Conservation (phyloP, 30 jellyfish, hydroid and myxozoan genomes). For the Aurelia sp. region DNA sequence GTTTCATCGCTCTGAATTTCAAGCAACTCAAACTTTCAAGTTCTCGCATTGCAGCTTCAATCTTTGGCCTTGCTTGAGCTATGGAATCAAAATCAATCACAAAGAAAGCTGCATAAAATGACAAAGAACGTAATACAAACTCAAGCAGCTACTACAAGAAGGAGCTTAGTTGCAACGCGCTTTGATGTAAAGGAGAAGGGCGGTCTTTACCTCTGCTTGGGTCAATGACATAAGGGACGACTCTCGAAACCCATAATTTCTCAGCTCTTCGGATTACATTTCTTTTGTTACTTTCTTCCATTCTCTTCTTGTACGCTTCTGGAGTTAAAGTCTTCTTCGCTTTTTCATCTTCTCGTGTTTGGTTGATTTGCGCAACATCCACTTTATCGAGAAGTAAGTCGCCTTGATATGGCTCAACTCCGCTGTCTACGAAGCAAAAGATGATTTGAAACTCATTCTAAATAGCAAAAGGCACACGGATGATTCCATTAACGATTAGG, state of each 20-base stretch:
- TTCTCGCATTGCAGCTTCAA: constrained; percentile 45
- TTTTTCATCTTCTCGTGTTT: constrained; percentile 57
- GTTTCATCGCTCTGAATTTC: constrained; percentile 37
- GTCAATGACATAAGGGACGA: constrained; percentile 61
- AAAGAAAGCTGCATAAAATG: too few species aligned
- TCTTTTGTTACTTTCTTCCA: constrained; percentile 19
- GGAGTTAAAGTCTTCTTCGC: constrained; percentile 33
- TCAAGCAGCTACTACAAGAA: too few species aligned
- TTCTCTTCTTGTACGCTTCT: constrained; percentile 23
- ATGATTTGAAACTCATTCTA: neutral
- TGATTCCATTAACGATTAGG: too few species aligned
- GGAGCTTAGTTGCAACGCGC: too few species aligned
- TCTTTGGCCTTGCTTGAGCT: constrained; percentile 59
- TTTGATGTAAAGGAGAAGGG: too few species aligned
- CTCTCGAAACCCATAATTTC: constrained; percentile 63
- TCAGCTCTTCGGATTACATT: constrained; percentile 42
- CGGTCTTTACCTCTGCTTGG: constrained; percentile 41
- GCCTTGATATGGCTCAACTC: constrained; percentile 79
- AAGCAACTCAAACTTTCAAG: constrained; percentile 74
- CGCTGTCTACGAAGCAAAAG: constrained; percentile 32
- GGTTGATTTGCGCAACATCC: constrained; percentile 52
- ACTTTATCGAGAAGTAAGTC: constrained; percentile 60
- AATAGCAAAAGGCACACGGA: neutral
- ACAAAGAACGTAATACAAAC: too few species aligned
- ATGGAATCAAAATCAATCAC: neutral